phyloP scores from a whole-genome alignment of 2,888 invertebrate genomes.

The Gerris lacustris region DNA sequence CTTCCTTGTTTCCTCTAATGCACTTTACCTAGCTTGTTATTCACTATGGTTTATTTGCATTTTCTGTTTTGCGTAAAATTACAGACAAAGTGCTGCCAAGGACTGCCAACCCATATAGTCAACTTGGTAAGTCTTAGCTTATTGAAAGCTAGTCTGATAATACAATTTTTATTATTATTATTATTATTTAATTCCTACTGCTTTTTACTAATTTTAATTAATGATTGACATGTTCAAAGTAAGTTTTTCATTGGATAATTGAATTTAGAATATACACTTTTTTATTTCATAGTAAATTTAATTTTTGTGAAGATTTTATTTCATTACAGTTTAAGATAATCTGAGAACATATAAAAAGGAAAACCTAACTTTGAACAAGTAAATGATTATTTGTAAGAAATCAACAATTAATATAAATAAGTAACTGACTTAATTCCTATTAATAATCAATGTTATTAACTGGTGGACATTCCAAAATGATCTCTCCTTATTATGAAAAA shows the following conservation, averaged over 20 bases:
- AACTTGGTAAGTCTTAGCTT: slow-evolving; percentile 4
- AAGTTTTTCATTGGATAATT: too few relatives aligned
- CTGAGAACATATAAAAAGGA: background rate
- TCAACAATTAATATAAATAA: background rate
- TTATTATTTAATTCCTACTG: background rate
- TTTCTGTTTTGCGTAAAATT: slow-evolving; percentile 9
- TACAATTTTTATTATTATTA: background rate
- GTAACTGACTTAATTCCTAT: background rate
- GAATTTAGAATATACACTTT: too few relatives aligned
- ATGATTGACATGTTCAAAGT: too few relatives aligned
- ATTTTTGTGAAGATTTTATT: background rate
- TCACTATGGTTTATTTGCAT: slow-evolving; percentile 12
- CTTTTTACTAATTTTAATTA: too few relatives aligned
- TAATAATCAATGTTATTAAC: too few relatives aligned
- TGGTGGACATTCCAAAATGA: too few relatives aligned
- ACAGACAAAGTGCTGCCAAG: slow-evolving; percentile 8
- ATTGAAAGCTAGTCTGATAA: background rate
- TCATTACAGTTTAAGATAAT: background rate
- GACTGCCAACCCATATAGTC: slow-evolving; percentile 8
- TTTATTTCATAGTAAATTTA: too few relatives aligned
- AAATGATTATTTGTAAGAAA: background rate
- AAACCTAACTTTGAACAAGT: background rate
- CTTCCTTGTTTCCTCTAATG: background rate
- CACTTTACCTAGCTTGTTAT: background rate
- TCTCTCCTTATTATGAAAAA: too few relatives aligned